Conservation (phyloP, 1,140 invertebrate species). For the Platyura marginata region DNA sequence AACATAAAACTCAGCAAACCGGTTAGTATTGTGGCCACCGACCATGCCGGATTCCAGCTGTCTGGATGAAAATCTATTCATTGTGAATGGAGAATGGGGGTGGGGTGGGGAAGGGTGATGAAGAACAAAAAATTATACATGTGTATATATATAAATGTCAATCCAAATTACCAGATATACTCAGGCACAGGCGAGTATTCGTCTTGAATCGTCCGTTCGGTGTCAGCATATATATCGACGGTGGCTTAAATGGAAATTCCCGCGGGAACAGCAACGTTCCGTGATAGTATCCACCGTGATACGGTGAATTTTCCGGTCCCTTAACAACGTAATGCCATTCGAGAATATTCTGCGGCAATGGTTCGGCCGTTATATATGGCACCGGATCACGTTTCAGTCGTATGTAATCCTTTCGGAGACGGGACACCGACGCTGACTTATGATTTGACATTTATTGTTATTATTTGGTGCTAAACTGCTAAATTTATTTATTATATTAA, state of each 20-base stretch:
- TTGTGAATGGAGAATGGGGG: background rate
- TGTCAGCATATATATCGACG: conserved; percentile 96
- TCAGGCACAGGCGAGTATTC: conserved; percentile 84
- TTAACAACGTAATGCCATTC: conserved; percentile 64
- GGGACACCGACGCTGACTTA: conserved; percentile 48
- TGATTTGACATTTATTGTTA: conserved; percentile 2
- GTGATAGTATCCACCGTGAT: conserved; percentile 91
- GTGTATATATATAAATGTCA: background rate
- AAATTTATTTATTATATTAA: too few relatives aligned
- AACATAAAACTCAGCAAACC: conserved; percentile 86
- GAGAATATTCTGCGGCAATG: conserved; percentile 83
- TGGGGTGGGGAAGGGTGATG: background rate
- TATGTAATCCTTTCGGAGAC: conserved; percentile 90
- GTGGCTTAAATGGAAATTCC: conserved; percentile 97
- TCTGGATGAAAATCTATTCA: conserved; percentile 90
- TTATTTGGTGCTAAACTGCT: too few relatives aligned
- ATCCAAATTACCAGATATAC: conserved; percentile 48
- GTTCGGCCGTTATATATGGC: conserved; percentile 48
- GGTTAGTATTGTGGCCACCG: conserved; percentile 88
- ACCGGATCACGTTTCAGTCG: conserved; percentile 89
- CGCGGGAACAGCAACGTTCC: conserved; percentile 91
- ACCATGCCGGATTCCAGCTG: conserved; percentile 97
- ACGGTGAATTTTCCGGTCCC: conserved; percentile 80
- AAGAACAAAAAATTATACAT: background rate
- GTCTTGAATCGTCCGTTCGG: conserved; percentile 87